Base-by-base conservation (phyloP, 1,140 invertebrate species). In the Heliothis virescens region DNA sequence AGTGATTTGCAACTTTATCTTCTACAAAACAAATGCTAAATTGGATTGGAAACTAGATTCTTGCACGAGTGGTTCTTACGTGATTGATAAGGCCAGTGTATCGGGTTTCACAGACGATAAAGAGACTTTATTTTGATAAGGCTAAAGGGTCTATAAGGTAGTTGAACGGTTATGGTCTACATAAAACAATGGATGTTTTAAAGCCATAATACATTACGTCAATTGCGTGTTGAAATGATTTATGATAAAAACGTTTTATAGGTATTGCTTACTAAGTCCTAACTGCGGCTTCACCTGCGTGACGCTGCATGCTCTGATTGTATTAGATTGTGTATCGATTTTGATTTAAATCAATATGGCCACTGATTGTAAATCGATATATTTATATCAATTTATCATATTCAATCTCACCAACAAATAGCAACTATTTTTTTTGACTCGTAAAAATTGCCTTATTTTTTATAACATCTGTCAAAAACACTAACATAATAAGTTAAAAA, bases 161-260 rank as follows among this genome's bases (percentile, higher is more conserved):
- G 53, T 60, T 74, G 18, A 65, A 52, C 34, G 15, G 74, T 65
- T 53, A 34, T 29, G 60, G 59, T 76, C 74, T n/a, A 65, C 34
- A 16, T 50, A 63, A 63, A 16, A 76, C 74, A 76, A 76, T 76
- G 21, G 60, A 55, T 21, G 47, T 10, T 53, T 53, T 62, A 50
- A 41, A 16, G n/a, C 10, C 11, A 48, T 16, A 52, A 13, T 52
- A 53, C 48, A 21, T 47, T 53, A 41, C 47, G 2, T 76, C 60
- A 48, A 76, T 76, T 76, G 52, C 48, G 34, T 75, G 74, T 76
- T 76, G 47, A 76, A 76, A 65, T 76, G 74, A 76, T 65, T 76
- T 63, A 76, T 53, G 59, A 65, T 41, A 52, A 52, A 52, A 76
- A 34, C 60, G 16, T 21, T 48, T 7, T 48, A 18, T 74, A 74